phyloP scores from a whole-genome alignment of 1,140 invertebrate genomes.

The Anastrepha ludens region DNA sequence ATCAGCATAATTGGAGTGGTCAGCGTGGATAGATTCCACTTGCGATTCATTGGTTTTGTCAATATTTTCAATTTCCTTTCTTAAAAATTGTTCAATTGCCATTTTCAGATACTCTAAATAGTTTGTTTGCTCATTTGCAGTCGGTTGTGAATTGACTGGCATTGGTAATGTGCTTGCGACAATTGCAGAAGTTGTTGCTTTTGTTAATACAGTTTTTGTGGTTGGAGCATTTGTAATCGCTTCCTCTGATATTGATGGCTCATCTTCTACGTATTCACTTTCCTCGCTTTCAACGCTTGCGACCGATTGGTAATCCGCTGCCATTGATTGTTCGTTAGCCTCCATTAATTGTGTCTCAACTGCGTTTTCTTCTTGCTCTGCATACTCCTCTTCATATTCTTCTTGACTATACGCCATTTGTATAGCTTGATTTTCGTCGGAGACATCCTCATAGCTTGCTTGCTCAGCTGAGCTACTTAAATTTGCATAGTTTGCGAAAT shows the following conservation, averaged over 20 bases:
- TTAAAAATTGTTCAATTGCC: constrained; percentile 38
- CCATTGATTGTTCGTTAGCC: background rate
- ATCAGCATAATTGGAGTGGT: background rate
- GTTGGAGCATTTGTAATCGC: background rate
- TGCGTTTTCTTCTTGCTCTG: background rate
- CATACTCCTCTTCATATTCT: background rate
- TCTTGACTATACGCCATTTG: background rate
- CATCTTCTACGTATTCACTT: background rate
- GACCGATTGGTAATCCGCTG: background rate
- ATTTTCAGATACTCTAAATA: constrained; percentile 38
- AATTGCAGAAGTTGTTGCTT: constrained; percentile 1
- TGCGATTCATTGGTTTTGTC: constrained; percentile 44
- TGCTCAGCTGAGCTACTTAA: background rate
- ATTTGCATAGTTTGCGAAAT: background rate
- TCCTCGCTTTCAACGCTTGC: background rate
- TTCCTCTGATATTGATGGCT: background rate
- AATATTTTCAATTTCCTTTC: constrained; percentile 48
- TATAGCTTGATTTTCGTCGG: background rate
- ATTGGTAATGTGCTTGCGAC: background rate
- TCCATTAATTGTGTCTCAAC: background rate
- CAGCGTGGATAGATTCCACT: background rate
- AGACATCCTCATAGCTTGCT: background rate
- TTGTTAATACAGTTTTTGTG: background rate
- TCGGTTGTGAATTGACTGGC: background rate
- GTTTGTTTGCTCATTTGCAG: constrained; percentile 34